Base-by-base conservation (phyloP, 2,113 vertebrate species). In the Gopherus flavomarginatus region DNA sequence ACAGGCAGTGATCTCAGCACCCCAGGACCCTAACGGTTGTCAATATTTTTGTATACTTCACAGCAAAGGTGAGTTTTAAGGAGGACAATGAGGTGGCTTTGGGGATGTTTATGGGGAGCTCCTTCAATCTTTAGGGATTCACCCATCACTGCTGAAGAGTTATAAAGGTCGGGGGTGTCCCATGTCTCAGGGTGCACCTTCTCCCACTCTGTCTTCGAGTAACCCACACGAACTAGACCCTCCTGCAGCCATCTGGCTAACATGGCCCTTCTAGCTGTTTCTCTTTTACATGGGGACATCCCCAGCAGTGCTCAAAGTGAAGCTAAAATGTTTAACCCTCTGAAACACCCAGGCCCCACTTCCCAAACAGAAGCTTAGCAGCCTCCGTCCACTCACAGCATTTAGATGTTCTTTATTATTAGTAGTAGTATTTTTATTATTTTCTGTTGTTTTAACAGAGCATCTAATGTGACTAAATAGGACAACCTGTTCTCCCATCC, bases 391-490 rank as follows among this genome's bases (percentile, higher is more conserved):
- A 12, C 93, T 89, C 77, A 56, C 65, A 82, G 87, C 90, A 86
- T 97, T 97, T 96, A 95, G 93, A 85, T 90, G 90, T 57, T 87
- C 82, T 84, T 52, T 69, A 49, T 57, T 31, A 4, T 2, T n/a
- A n/a, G n/a, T n/a, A n/a, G n/a, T n/a, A n/a, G n/a, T n/a, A n/a
- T n/a, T n/a, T n/a, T n/a, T n/a, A 83, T 72, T 90, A 50, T 94
- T 82, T 95, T 86, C 97, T 98, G 97, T 98, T 98, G 97, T 98
- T 97, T 98, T 98, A 98, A 98, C 98, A 98, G 98, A 98, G 97
- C 98, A 98, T 98, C 98, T 98, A 98, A 98, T 98, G 98, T 97
- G 97, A 98, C 98, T 98, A 98, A 98, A 98, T 98, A 98, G 98
- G 98, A 98, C 98, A 98, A 98, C 97, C 97, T 96, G 96, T 97